Conservation (phyloP, 2,888 invertebrate species). For the Bimastos eiseni region DNA sequence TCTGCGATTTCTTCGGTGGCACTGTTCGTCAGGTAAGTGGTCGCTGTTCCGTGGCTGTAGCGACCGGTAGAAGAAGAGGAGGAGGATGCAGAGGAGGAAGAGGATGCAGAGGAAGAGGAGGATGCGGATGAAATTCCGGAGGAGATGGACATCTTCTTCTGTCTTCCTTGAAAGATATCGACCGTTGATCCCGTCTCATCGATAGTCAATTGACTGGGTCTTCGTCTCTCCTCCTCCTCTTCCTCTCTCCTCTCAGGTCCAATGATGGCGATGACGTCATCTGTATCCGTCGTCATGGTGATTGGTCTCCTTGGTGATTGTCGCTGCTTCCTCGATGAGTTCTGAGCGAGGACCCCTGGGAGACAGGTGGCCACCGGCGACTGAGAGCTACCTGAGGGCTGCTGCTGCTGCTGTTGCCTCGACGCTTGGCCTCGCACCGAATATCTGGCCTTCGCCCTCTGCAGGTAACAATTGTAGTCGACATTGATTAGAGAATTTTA, state of each 20-base stretch:
- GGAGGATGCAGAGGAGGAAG: not conserved
- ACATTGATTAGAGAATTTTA: not conserved
- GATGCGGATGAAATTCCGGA: not conserved
- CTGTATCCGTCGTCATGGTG: not conserved
- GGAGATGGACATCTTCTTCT: not conserved
- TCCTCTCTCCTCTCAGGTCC: not conserved
- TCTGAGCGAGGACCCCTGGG: not conserved
- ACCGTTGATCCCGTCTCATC: not conserved
- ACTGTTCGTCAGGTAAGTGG: not conserved
- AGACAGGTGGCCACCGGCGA: not conserved
- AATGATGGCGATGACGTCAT: constrained; percentile 2
- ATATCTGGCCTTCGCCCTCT: not conserved
- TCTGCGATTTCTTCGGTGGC: not conserved
- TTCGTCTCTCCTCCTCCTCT: not conserved
- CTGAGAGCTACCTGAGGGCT: not conserved
- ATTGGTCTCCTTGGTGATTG: not conserved
- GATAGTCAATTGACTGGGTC: not conserved
- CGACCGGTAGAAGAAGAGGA: not conserved
- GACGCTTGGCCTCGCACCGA: not conserved
- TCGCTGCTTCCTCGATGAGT: not conserved
- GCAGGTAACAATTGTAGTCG: not conserved
- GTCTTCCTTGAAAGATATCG: not conserved
- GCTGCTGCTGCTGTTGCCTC: not conserved
- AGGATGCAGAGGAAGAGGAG: not conserved
- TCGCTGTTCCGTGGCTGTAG: not conserved